Base-by-base conservation (phyloP, 2,797 vertebrate genomes). In the Sebastes taczanowskii region DNA sequence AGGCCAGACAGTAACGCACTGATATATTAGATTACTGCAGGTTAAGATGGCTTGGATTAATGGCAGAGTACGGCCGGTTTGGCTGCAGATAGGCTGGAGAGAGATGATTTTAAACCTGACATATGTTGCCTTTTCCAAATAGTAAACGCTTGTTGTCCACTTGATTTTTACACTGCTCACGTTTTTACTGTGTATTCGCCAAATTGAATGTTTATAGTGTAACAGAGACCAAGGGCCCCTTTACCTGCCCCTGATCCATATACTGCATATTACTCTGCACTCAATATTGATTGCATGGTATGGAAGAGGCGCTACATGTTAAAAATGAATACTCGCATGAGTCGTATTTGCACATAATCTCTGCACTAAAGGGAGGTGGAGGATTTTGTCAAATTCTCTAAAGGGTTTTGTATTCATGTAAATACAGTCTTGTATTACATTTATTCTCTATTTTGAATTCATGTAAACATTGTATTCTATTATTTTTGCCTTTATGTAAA, bases 401-500 rank as follows among this genome's bases (percentile, higher is more conserved):
- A 18, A 67, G 14, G 60, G 42, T 68, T 77, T 73, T 72, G 23
- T 34, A 18, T 70, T 77, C 25, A 67, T 59, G 29, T 70, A 66
- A 75, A 67, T 71, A 81, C 22, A 64, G 25, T 70, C 23, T 77
- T 88, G 66, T 76, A 55, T 60, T 75, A 78, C 61, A 79, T 74
- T 25, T 67, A 56, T 77, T 77, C 2, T 67, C 18, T 3, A 18
- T 64, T 60, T 81, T 74, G 14, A 61, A 61, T 69, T 59, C n/a
- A 60, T 81, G 56, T 46, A 69, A 86, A 87, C 75, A 74, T 11
- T 68, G 49, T 38, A 38, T 64, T 29, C 64, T 71, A 11, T 72
- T 74, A 46, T 59, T 78, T 61, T 71, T 49, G 32, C 55, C 29
- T 78, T 64, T 32, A 72, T 69, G 66, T 75, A 68, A 49, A 80